Conservation (phyloP, 2,797 vertebrate genomes). For the Oreortyx pictus region DNA sequence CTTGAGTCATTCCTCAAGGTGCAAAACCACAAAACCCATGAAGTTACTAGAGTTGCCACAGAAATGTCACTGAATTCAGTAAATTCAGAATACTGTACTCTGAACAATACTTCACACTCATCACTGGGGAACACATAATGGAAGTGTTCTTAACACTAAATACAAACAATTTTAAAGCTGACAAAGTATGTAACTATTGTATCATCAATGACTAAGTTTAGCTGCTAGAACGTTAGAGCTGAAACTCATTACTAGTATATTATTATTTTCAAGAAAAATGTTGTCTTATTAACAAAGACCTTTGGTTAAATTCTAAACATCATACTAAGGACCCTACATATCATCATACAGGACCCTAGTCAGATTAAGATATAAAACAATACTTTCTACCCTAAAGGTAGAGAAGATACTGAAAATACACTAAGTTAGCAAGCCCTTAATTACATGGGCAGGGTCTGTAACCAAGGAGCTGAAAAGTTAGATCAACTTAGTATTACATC, state of each 20-base stretch:
- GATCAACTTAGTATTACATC: slow-evolving; percentile 26
- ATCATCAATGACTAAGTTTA: not conserved
- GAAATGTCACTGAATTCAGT: not conserved
- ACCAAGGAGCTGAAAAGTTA: slow-evolving; percentile 31
- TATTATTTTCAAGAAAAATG: not conserved
- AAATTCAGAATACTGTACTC: not conserved
- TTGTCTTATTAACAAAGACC: not conserved
- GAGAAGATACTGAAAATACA: slow-evolving; percentile 17
- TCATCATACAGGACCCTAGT: not conserved
- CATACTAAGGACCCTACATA: not conserved
- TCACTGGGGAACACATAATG: fast-evolving
- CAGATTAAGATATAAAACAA: not conserved
- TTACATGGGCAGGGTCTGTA: slow-evolving; percentile 2
- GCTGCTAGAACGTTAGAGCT: not conserved
- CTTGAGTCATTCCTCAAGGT: not conserved
- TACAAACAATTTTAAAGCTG: not conserved
- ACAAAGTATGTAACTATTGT: not conserved
- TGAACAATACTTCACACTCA: not conserved
- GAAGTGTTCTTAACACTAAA: not conserved
- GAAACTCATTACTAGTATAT: not conserved
- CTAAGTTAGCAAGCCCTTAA: slow-evolving; percentile 20
- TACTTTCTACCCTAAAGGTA: slow-evolving; percentile 3
- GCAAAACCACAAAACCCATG: not conserved
- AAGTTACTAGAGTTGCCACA: not conserved
- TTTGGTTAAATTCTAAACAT: not conserved